Percentiles rank a stretch among this genome's conserved stretches.
These are phyloP conservation scores for Potorous gilbertii DNA, from an alignment of 2,797 vertebrate species.

Conservation along the genomic window DNA sequence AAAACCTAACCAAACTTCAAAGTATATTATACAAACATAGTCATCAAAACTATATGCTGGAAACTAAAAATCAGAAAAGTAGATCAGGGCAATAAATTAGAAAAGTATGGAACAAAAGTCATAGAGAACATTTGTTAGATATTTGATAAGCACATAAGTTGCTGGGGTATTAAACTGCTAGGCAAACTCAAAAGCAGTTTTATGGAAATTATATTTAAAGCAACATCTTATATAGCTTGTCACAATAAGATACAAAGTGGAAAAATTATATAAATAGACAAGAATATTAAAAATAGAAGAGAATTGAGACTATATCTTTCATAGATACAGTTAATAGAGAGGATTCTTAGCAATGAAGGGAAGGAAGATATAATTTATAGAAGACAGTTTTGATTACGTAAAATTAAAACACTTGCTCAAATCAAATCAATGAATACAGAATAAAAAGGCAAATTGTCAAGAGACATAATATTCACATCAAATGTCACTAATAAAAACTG, in stretches of 20 bases:
- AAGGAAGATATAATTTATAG: background rate
- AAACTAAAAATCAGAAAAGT: background rate
- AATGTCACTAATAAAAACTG: background rate
- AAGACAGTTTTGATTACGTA: background rate
- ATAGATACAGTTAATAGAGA: background rate
- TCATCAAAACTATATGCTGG: background rate
- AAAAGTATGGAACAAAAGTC: background rate
- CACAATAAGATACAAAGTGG: background rate
- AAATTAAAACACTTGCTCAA: background rate
- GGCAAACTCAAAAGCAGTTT: background rate
- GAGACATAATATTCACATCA: background rate
- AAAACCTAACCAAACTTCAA: background rate
- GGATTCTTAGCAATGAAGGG: background rate
- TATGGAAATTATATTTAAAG: background rate
- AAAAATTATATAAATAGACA: background rate
- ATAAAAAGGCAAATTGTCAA: background rate
- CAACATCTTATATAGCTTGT: background rate
- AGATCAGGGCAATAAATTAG: background rate
- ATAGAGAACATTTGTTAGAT: background rate
- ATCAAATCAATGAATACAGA: background rate
- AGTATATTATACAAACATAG: background rate
- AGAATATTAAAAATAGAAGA: background rate
- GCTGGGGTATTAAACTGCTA: background rate
- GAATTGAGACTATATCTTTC: background rate
- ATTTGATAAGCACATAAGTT: background rate